Evolutionary conservation across 1,140 invertebrate species (phyloP).

Genomic region (Akabosia matsudoensis): DNA sequence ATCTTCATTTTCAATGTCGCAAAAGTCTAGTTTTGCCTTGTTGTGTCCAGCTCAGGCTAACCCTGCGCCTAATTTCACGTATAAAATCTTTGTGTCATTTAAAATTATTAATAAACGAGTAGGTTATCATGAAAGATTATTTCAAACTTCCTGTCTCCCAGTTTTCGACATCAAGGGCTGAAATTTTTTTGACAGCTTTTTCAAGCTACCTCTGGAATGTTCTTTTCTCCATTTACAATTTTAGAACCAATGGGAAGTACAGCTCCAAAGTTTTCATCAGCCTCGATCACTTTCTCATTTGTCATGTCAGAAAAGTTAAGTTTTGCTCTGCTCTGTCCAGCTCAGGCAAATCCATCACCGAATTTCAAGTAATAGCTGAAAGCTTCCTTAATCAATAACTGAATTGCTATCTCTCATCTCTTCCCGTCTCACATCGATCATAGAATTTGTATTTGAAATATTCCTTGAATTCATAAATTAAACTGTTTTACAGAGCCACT

Average conservation of each 20-base stretch:
- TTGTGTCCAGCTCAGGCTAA: constrained; percentile 68
- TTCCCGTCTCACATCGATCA: too few relatives aligned
- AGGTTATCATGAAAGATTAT: too few relatives aligned
- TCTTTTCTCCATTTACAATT: not conserved
- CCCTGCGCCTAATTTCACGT: constrained; percentile 49
- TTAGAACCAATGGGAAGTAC: constrained; percentile 69
- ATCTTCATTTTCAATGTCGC: constrained; percentile 51
- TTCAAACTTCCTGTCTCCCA: too few relatives aligned
- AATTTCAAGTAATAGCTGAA: constrained; percentile 29
- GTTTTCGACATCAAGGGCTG: too few relatives aligned
- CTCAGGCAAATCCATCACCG: constrained; percentile 60
- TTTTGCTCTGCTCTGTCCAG: constrained; percentile 65
- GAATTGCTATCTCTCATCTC: not conserved
- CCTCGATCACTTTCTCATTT: constrained; percentile 47
- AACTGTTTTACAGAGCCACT: constrained; percentile 57
- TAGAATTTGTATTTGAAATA: not conserved
- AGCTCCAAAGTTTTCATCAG: constrained; percentile 65
- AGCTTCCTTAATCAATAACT: constrained; percentile 2
- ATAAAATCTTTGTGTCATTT: too few relatives aligned
- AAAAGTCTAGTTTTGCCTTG: constrained; percentile 57
- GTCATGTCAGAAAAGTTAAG: constrained; percentile 52
- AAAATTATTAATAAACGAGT: too few relatives aligned
- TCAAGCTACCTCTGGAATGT: not conserved
- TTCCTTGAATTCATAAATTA: constrained; percentile 25
- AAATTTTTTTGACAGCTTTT: too few relatives aligned